phyloP scores from a whole-genome alignment of 2,888 invertebrate genomes.

The Caenorhabditis uteleia region DNA sequence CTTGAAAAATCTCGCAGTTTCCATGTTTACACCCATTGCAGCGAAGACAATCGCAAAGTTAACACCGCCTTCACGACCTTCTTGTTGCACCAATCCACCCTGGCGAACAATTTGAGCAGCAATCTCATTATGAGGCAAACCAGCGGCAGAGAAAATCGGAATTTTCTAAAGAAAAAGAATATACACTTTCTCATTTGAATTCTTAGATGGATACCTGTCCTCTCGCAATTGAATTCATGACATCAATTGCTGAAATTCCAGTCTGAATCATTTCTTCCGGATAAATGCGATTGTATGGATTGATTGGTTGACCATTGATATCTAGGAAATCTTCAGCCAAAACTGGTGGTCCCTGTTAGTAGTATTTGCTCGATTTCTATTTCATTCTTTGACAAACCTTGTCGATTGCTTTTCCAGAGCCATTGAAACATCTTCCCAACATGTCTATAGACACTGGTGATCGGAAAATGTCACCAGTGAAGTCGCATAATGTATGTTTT shows the following conservation, averaged over 20 bases:
- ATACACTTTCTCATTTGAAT: neutral
- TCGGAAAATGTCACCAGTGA: conserved; percentile 95
- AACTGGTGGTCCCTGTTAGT: conserved; percentile 94
- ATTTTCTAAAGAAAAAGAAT: conserved; percentile 81
- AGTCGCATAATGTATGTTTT: conserved; percentile 96
- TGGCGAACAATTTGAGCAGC: conserved; percentile 84
- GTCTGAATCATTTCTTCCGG: conserved; percentile 99
- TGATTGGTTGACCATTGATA: conserved; percentile 96
- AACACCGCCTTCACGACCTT: conserved; percentile 76
- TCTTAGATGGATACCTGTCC: conserved; percentile 73
- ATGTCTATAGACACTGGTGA: conserved; percentile 98
- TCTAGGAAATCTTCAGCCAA: conserved; percentile 96
- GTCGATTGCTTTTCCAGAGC: conserved; percentile 98
- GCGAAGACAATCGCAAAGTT: conserved; percentile 99
- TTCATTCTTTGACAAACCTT: too few relatives aligned
- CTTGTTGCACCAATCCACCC: conserved; percentile 71
- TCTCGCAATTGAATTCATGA: conserved; percentile 99
- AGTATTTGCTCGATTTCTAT: neutral
- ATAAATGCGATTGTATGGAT: conserved; percentile 99
- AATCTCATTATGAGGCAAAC: conserved; percentile 94
- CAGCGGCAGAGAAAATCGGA: conserved; percentile 98
- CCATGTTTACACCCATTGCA: conserved; percentile 86
- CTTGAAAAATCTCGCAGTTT: conserved; percentile 99
- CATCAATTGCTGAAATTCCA: conserved; percentile 95
- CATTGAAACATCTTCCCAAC: conserved; percentile 98